phyloP scores from a whole-genome alignment of 2,797 vertebrate genomes.

The Scarus forsteni region DNA sequence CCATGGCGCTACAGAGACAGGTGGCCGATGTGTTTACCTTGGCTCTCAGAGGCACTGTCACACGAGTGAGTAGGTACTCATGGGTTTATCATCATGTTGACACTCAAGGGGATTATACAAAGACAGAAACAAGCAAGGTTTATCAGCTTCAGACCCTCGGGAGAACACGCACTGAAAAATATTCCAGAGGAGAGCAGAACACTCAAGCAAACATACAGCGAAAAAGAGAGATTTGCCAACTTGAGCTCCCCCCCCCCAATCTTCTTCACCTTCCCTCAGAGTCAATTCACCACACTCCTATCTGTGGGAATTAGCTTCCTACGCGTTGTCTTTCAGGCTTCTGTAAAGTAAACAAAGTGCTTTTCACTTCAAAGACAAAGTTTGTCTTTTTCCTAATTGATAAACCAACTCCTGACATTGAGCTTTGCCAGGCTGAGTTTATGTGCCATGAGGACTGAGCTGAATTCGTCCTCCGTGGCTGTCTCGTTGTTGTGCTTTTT shows the following conservation, averaged over 20 bases:
- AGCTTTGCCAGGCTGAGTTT: slow-evolving; percentile 33
- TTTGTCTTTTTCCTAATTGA: slow-evolving; percentile 68
- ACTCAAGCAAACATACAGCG: slow-evolving; percentile 8
- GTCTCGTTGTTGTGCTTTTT: slow-evolving; percentile 18
- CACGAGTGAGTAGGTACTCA: slow-evolving; percentile 43
- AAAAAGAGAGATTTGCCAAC: slow-evolving; percentile 38
- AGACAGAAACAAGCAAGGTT: slow-evolving; percentile 72
- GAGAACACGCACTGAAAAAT: slow-evolving; percentile 24
- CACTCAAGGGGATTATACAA: slow-evolving; percentile 77
- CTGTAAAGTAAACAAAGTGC: slow-evolving; percentile 56
- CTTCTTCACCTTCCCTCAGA: slow-evolving; percentile 32
- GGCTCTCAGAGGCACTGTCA: slow-evolving; percentile 52
- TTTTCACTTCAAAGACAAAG: slow-evolving; percentile 71
- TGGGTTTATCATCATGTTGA: slow-evolving; percentile 73
- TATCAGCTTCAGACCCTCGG: slow-evolving; percentile 62
- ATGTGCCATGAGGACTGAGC: slow-evolving; percentile 71
- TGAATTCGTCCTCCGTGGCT: slow-evolving; percentile 39
- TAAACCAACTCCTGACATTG: slow-evolving; percentile 59
- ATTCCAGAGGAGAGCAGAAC: slow-evolving; percentile 40
- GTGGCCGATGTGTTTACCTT: slow-evolving; percentile 62
- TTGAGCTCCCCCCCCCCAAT: slow-evolving; percentile 42
- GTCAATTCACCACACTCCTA: slow-evolving; percentile 44
- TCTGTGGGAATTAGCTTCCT: slow-evolving; percentile 34
- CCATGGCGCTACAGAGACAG: slow-evolving; percentile 18
- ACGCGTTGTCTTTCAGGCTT: slow-evolving; percentile 39